Evolutionary conservation across 2,113 vertebrate genomes (phyloP).

Genomic region (Cyprinus carpio): DNA sequence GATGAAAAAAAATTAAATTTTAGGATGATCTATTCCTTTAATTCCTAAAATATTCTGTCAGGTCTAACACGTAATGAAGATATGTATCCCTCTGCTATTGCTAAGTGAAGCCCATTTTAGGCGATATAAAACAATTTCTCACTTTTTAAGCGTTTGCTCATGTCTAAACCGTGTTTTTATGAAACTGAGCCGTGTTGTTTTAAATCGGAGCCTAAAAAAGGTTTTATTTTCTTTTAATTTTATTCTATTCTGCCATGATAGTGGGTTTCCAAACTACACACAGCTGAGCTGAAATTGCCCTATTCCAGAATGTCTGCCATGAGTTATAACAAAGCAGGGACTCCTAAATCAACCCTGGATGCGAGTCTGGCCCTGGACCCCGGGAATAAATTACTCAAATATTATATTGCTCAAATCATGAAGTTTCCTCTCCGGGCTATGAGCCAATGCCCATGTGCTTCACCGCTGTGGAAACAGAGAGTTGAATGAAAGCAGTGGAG

Average conservation of each 20-base stretch:
- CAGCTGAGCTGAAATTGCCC: slow-evolving; percentile 46
- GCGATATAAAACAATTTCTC: slow-evolving; percentile 7
- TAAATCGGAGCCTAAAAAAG: slow-evolving; percentile 45
- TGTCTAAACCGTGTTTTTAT: slow-evolving; percentile 44
- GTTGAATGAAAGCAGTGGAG: slow-evolving; percentile 2
- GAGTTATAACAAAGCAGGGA: slow-evolving; percentile 56
- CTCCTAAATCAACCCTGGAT: slow-evolving; percentile 54
- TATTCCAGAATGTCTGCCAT: slow-evolving; percentile 38
- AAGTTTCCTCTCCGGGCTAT: slow-evolving; percentile 50
- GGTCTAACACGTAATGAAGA: slow-evolving; percentile 44
- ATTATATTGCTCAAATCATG: slow-evolving; percentile 59
- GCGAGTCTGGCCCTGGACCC: slow-evolving; percentile 29
- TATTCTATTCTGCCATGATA: slow-evolving; percentile 29
- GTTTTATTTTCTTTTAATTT: slow-evolving; percentile 48
- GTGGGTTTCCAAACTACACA: slow-evolving; percentile 48
- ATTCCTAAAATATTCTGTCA: not conserved
- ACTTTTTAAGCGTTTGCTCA: slow-evolving; percentile 42
- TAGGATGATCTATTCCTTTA: not conserved
- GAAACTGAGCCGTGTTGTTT: slow-evolving; percentile 52
- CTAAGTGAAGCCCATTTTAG: slow-evolving; percentile 34
- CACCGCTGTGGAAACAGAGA: not conserved
- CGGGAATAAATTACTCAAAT: slow-evolving; percentile 47
- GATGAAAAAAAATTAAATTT: not conserved
- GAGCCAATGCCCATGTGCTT: slow-evolving; percentile 49
- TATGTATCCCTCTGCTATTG: slow-evolving; percentile 23